Percentiles rank a stretch among this genome's conserved stretches.
Evolutionary conservation across 92 coral and sea anemone species (phyloP).

Genomic region (Porites lobata): DNA sequence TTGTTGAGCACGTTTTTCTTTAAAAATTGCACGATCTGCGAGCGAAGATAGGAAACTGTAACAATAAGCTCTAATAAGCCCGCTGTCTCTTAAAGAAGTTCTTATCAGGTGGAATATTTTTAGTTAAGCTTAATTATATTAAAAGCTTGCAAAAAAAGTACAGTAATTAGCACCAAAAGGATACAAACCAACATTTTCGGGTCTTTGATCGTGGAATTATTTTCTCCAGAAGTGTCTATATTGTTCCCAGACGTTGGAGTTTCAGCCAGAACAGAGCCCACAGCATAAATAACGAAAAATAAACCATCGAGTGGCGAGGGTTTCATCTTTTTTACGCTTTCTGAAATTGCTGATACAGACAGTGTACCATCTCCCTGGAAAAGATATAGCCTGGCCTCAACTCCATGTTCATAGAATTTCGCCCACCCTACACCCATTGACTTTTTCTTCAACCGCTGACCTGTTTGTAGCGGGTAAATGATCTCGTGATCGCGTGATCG

Average conservation of each 20-base stretch:
- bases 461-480: too few relatives aligned
- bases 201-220: constrained; percentile 11
- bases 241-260: background rate
- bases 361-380: too few relatives aligned
- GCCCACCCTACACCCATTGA: constrained; percentile 14
- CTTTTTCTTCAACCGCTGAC: too few relatives aligned
- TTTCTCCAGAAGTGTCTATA: constrained; percentile 4
- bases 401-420: background rate
- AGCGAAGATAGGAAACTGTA: constrained; percentile 15
- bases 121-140: too few relatives aligned
- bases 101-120: too few relatives aligned
- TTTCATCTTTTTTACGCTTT: background rate
- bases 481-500: too few relatives aligned
- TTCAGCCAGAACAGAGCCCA: constrained; percentile 15
- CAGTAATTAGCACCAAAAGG: constrained; percentile 8
- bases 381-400: constrained; percentile 21
- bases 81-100: too few relatives aligned
- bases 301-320: constrained; percentile 12
- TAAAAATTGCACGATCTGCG: constrained; percentile 83
- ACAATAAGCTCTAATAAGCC: too few relatives aligned
- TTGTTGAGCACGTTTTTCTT: constrained; percentile 83
- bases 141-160: too few relatives aligned
- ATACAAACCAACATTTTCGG: constrained; percentile 37
- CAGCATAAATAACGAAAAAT: constrained; percentile 14
- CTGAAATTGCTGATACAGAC: too few relatives aligned